Evolutionary conservation across 64 coral and sea anemone genomes (phyloP).

Genomic region (Orbicella faveolata): DNA sequence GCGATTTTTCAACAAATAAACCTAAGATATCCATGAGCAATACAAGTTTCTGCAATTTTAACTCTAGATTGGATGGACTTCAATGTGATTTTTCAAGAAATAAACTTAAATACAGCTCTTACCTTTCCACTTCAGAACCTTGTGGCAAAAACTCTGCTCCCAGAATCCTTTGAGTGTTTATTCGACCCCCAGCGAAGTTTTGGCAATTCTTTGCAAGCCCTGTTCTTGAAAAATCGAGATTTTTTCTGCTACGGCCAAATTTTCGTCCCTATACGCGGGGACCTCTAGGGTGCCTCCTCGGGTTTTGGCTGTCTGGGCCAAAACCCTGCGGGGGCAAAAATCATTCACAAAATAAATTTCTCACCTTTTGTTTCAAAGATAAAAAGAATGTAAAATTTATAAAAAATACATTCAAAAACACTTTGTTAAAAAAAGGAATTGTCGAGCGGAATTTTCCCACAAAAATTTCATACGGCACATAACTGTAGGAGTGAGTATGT

Average conservation of each 20-base stretch:
- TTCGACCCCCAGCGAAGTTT: slow-evolving; percentile 42
- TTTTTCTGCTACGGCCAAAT: slow-evolving; percentile 20
- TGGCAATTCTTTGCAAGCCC: slow-evolving; percentile 37
- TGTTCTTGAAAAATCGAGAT: slow-evolving; percentile 31
- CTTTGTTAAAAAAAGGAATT: too few relatives aligned
- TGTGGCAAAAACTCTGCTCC: not conserved
- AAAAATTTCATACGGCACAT: too few relatives aligned
- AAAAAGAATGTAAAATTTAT: too few relatives aligned
- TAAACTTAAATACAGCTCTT: not conserved
- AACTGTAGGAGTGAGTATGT: too few relatives aligned
- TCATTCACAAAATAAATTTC: too few relatives aligned
- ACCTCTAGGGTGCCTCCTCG: slow-evolving; percentile 50
- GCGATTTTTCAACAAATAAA: not conserved
- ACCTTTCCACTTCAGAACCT: not conserved
- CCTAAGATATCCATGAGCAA: too few relatives aligned
- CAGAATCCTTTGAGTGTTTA: slow-evolving; percentile 22
- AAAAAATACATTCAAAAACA: too few relatives aligned
- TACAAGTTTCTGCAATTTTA: too few relatives aligned
- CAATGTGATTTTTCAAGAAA: too few relatives aligned
- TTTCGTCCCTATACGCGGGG: slow-evolving; percentile 37
- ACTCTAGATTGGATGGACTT: too few relatives aligned
- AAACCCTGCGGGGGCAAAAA: slow-evolving; percentile 28
- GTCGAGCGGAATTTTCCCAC: too few relatives aligned
- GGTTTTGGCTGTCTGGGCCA: slow-evolving; percentile 60
- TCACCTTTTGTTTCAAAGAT: too few relatives aligned